Base-by-base conservation (phyloP, 2,797 vertebrate species). In the Ctenopoma kingsleyae region DNA sequence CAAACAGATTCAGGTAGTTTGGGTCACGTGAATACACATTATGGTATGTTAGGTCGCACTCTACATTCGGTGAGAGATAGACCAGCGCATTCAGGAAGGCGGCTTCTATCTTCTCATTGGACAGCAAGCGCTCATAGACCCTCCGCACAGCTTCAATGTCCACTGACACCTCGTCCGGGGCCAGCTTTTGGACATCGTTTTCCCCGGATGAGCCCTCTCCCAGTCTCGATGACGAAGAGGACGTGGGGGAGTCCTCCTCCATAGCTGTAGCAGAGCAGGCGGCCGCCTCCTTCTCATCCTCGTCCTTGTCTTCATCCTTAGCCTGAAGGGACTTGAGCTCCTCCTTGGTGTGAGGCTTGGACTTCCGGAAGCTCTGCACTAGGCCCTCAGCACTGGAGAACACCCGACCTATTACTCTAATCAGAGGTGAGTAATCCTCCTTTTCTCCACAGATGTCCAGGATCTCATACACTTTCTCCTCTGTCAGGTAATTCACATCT, bases 251-350 rank as follows among this genome's bases (percentile, higher is more conserved):
- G 78, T 96, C 97, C 78, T 99, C 98, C 77, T 95, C 98, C 93
- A 99, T 98, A 22, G 92, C 92, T 10, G 82, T 94, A 23, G 95
- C 94, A 0, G 96, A 96, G 81, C 95, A 96, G n/a, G 96, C 95
- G 41, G 96, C 96, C 20, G 96, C 95, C 89, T 98, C 97, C 82
- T 98, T 96, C 87, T 98, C 97, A 16, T 98, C 97, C 86, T 98
- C 96, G 47, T 98, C 97, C 71, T 99, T 99, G 88, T 99, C 98
- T 91, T 99, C 98, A n/a, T 99, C 98, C 80, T 99, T 99, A 67
- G 93, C 96, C 84, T 99, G 98, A 72, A 98, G 96, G 47, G 98
- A 98, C 86, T 99, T 99, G 51, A 99, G 95, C 86, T 99, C 98
- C 90, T 99, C 98, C 92, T 99, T 99, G 7, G 97, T 98, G 80